A percentile compares a stretch with the other conserved stretches of the same genome.
phyloP scores from a whole-genome alignment of 1,140 invertebrate species.

The Sesamia nonagrioides region DNA sequence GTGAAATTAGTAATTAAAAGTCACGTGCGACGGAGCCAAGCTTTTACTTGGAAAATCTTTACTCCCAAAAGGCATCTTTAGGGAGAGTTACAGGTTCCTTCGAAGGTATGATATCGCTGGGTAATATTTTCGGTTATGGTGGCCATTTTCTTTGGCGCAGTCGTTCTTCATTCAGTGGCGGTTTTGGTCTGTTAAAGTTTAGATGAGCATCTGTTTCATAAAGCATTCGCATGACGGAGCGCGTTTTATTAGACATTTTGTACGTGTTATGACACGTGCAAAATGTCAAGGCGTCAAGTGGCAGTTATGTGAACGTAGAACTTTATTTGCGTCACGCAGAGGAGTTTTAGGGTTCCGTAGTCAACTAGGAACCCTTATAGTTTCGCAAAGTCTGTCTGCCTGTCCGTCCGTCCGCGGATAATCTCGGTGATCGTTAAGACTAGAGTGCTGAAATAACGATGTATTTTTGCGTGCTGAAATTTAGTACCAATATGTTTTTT shows the following conservation, averaged over 20 bases:
- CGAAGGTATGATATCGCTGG: neutral
- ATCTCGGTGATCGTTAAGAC: too few species aligned
- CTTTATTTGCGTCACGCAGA: neutral
- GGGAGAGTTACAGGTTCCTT: constrained; percentile 26
- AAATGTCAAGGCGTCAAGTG: neutral
- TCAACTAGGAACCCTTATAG: too few species aligned
- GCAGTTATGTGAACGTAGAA: neutral
- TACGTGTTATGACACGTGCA: neutral
- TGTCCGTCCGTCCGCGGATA: too few species aligned
- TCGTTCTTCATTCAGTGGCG: constrained; percentile 3
- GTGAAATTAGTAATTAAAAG: constrained; percentile 82
- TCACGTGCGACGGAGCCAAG: constrained; percentile 67
- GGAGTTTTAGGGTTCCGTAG: too few species aligned
- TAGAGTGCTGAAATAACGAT: too few species aligned
- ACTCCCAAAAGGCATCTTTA: constrained; percentile 41
- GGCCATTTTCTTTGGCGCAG: neutral
- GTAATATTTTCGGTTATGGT: constrained; percentile 29
- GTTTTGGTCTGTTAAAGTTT: constrained; percentile 11
- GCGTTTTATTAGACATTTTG: constrained; percentile 20
- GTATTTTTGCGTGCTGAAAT: too few species aligned
- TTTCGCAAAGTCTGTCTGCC: too few species aligned
- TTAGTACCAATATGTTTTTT: too few species aligned
- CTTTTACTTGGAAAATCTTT: constrained; percentile 51
- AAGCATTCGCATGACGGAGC: neutral
- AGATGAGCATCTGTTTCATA: constrained; percentile 22